Evolutionary conservation across 2,797 vertebrate genomes (phyloP), one percentile per base, ranked within the genome.

Genomic region (Gadopsis marmoratus): DNA sequence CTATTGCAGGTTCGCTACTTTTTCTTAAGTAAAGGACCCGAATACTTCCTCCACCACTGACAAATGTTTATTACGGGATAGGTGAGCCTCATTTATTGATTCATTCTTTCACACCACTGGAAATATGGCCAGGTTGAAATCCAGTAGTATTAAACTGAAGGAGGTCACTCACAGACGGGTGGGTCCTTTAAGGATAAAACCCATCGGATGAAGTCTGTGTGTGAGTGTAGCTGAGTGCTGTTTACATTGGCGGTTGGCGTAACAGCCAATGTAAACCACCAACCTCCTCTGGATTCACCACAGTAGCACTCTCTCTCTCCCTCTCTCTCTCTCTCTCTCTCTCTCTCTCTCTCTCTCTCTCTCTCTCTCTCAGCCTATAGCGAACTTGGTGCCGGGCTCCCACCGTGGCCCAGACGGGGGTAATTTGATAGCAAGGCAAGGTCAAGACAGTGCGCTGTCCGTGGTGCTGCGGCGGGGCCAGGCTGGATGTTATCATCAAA

Each of bases 371-470:
- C 76, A 62, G 82, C 59, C 82, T 74, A 71, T 75, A 74, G 85
- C 81, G 85, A 91, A 92, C 88, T 93, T 89, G 85, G 81, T 88
- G 47, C 80, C 61, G 83, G 76, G 83, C 86, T 91, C 92, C 87
- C 87, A 87, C 76, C 82, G 87, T 86, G 89, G 84, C 88, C 77
- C 86, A 92, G 84, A 88, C 79, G 81, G 87, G 84, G 91, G 91
- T 93, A 94, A 94, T 94, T 92, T 92, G 92, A 94, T 94, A 93
- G 91, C 90, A 81, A 92, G 92, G 88, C 89, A 92, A 93, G 94
- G 94, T 93, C 93, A 95, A 91, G 89, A 90, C 84, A 79, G 90
- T 92, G 94, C 94, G 97, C 97, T 98, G 97, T 98, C 98, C 97
- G 96, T 97, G 97, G 98, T 98, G 94, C 97, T 97, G 93, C 88